phyloP scores from a whole-genome alignment of 2,888 invertebrate genomes.

The Malachius bipustulatus region DNA sequence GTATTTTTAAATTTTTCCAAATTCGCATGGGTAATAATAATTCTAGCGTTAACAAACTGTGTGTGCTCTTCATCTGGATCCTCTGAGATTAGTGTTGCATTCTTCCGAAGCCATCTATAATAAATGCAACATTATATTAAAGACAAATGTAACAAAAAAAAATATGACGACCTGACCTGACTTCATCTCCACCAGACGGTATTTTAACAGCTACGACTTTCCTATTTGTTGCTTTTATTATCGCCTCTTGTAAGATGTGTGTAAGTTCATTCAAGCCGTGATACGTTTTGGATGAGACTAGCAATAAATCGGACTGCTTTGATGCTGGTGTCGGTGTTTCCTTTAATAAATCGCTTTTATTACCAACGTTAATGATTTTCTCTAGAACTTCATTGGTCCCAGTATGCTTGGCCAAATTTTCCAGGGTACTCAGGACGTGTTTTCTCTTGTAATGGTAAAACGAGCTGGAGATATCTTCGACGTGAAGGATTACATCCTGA shows the following conservation, averaged over 20 bases:
- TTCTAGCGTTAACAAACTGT: slow-evolving; percentile 18
- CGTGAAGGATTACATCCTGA: slow-evolving; percentile 67
- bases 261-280: slow-evolving; percentile 20
- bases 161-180: slow-evolving; percentile 15
- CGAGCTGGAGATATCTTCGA: slow-evolving; percentile 67
- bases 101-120: slow-evolving; percentile 24
- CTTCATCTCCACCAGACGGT: slow-evolving; percentile 23
- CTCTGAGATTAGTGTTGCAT: slow-evolving; percentile 21
- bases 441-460: slow-evolving; percentile 53
- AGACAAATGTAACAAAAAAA: slow-evolving; percentile 6
- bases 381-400: slow-evolving; percentile 35
- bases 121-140: slow-evolving; percentile 10
- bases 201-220: slow-evolving; percentile 20
- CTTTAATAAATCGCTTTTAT: slow-evolving; percentile 54
- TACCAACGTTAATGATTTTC: slow-evolving; percentile 57
- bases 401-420: slow-evolving; percentile 37
- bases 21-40: slow-evolving; percentile 22
- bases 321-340: slow-evolving; percentile 11
- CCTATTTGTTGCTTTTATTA: slow-evolving; percentile 19
- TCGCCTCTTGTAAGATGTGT: slow-evolving; percentile 16
- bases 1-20: slow-evolving; percentile 23
- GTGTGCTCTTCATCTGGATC: slow-evolving; percentile 18
- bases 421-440: slow-evolving; percentile 56
- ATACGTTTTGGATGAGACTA: slow-evolving; percentile 9
- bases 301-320: not conserved